phyloP scores from a whole-genome alignment of 2,113 vertebrate genomes.

The Zingel zingel region DNA sequence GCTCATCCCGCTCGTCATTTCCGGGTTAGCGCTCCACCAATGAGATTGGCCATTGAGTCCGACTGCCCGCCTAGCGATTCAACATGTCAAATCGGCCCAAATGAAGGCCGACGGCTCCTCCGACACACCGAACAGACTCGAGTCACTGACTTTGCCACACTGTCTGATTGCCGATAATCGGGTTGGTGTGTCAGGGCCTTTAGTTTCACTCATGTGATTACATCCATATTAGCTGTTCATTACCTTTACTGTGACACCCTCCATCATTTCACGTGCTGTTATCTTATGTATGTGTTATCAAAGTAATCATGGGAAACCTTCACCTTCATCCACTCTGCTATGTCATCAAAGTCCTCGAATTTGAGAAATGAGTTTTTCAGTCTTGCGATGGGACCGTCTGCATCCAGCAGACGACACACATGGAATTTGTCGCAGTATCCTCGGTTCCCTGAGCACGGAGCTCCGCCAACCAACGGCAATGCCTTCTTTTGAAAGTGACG shows the following conservation, averaged over 20 bases:
- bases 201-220: not conserved
- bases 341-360: slow-evolving; percentile 78
- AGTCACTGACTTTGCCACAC: no score
- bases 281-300: not conserved
- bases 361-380: slow-evolving; percentile 84
- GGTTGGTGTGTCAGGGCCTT: no score
- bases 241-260: not conserved
- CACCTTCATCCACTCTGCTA: slow-evolving; percentile 86
- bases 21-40: no score
- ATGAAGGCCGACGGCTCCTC: no score
- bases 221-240: not conserved
- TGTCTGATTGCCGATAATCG: no score
- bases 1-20: no score
- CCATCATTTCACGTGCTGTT: not conserved
- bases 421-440: slow-evolving; percentile 87
- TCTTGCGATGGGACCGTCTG: slow-evolving; percentile 85
- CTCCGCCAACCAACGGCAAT: slow-evolving; percentile 73
- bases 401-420: slow-evolving; percentile 83
- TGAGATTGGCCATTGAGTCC: no score
- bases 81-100: no score
- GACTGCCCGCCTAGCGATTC: no score
- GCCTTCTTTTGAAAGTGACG: slow-evolving; percentile 73
- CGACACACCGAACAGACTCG: no score
- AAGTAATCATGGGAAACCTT: not conserved
- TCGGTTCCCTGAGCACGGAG: slow-evolving; percentile 79